Evolutionary conservation across 1,140 invertebrate genomes (phyloP).

Genomic region (Diorhabda sublineata): DNA sequence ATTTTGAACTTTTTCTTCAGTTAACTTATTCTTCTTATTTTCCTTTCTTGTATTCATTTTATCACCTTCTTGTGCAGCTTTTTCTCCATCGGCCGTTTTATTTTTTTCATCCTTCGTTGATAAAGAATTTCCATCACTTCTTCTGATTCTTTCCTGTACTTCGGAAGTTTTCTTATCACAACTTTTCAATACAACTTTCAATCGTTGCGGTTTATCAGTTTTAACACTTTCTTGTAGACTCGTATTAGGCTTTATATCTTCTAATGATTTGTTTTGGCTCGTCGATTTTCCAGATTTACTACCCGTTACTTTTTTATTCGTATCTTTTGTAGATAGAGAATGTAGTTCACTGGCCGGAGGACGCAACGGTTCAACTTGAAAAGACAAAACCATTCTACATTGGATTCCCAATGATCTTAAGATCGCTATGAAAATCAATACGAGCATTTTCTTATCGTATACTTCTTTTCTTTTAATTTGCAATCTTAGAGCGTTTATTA

Average conservation of each 20-base stretch:
- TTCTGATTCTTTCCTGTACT: too few relatives aligned
- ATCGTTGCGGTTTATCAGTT: too few relatives aligned
- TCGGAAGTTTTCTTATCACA: too few relatives aligned
- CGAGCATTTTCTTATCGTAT: constrained; percentile 62
- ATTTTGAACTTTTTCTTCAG: too few relatives aligned
- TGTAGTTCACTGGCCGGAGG: constrained; percentile 56
- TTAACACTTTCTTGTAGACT: too few relatives aligned
- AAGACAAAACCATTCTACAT: constrained; percentile 71
- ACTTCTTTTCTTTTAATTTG: constrained; percentile 61
- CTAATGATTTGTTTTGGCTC: too few relatives aligned
- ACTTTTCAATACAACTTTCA: too few relatives aligned
- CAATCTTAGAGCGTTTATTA: constrained; percentile 52
- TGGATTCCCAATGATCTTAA: constrained; percentile 75
- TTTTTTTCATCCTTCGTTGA: too few relatives aligned
- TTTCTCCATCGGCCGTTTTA: not conserved
- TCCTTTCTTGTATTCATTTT: constrained; percentile 4
- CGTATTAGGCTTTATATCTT: too few relatives aligned
- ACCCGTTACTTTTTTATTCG: constrained; percentile 19
- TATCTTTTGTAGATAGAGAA: constrained; percentile 44
- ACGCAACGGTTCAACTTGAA: constrained; percentile 60
- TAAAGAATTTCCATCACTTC: too few relatives aligned
- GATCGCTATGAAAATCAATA: constrained; percentile 71
- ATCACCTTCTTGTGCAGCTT: not conserved
- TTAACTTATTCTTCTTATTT: constrained; percentile 7
- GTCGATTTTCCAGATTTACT: not conserved